Conservation (phyloP, 2,113 vertebrate genomes). For the Cephalopholis sonnerati region DNA sequence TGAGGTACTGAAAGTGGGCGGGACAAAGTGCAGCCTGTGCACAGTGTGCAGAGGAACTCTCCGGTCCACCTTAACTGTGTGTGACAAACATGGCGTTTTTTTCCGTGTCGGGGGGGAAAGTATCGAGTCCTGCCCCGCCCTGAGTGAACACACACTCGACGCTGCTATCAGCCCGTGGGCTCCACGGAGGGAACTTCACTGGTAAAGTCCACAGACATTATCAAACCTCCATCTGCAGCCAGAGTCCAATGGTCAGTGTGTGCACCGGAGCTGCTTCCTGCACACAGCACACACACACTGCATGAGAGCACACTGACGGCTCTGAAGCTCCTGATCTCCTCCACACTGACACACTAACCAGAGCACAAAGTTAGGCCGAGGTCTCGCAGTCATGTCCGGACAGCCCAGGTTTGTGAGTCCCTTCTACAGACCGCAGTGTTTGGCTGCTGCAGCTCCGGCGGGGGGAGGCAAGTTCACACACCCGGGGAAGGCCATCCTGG, state of each 20-base stretch:
- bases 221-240: neutral
- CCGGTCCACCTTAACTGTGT: slow-evolving; percentile 76
- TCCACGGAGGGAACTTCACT: slow-evolving; percentile 48
- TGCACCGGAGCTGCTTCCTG: slow-evolving; percentile 19
- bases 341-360: neutral
- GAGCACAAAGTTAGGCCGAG: slow-evolving; percentile 24
- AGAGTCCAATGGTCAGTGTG: slow-evolving; percentile 60
- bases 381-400: slow-evolving; percentile 70
- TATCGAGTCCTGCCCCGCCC: slow-evolving; percentile 54
- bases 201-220: slow-evolving; percentile 49
- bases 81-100: slow-evolving; percentile 51
- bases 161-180: slow-evolving; percentile 25
- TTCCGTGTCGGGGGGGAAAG: neutral
- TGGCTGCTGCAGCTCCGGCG: slow-evolving; percentile 86
- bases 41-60: neutral
- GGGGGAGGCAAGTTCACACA: slow-evolving; percentile 88
- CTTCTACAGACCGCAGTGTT: slow-evolving; percentile 74
- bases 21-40: neutral
- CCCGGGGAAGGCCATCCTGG: slow-evolving; percentile 90
- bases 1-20: too few relatives aligned
- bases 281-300: slow-evolving; percentile 19
- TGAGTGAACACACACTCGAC: slow-evolving; percentile 46
- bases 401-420: slow-evolving; percentile 66
- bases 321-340: neutral
- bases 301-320: slow-evolving; percentile 3